Evolutionary conservation across 2,113 vertebrate species (phyloP).

Genomic region (Rhea americana): DNA sequence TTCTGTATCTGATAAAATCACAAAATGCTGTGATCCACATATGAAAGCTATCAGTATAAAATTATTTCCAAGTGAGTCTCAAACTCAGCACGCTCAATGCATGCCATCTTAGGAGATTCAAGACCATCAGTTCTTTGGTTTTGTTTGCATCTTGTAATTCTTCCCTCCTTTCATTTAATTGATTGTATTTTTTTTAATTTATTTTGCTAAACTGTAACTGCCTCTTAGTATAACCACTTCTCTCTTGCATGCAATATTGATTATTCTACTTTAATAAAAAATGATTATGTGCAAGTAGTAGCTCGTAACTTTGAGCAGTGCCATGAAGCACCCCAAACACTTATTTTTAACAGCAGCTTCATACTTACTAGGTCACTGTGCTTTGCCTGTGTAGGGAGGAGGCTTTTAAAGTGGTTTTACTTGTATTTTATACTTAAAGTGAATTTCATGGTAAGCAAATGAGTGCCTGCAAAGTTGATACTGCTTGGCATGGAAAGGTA

Average conservation of each 20-base stretch:
- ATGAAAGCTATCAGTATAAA: not conserved
- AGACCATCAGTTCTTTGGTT: not conserved
- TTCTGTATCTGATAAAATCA: not conserved
- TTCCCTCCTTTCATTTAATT: not conserved
- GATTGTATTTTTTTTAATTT: not conserved
- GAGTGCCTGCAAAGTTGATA: not conserved
- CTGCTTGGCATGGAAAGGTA: not conserved
- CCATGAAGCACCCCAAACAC: not conserved
- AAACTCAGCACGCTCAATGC: not conserved
- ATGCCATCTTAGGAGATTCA: not conserved
- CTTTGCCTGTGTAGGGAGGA: not conserved
- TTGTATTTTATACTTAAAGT: not conserved
- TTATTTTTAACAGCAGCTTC: not conserved
- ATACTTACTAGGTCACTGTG: not conserved
- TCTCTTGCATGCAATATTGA: not conserved
- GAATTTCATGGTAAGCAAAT: not conserved
- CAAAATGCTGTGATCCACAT: not conserved
- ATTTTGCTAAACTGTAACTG: not conserved
- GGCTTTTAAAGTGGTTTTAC: not conserved
- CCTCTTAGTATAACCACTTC: not conserved
- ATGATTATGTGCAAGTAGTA: not conserved
- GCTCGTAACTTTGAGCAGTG: not conserved
- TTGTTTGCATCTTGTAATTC: not conserved
- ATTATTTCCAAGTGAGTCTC: not conserved
- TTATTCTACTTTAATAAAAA: not conserved